Percentiles rank a stretch among this genome's conserved stretches.
These are phyloP conservation scores for Agrochola lychnidis DNA, from an alignment of 2,888 invertebrate species.

Conservation along the genomic window DNA sequence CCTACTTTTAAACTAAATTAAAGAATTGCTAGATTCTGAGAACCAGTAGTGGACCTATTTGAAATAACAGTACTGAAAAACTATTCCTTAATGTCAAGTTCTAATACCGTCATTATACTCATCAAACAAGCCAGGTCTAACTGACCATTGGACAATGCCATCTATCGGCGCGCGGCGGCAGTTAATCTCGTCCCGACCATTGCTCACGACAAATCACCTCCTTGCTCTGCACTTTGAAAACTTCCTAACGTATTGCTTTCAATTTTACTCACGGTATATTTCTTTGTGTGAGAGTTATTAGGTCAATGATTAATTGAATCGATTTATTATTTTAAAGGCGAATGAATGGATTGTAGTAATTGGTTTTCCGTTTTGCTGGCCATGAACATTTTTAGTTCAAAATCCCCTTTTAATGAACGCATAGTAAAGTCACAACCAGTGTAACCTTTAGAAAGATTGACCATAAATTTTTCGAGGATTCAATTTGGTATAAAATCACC, in stretches of 20 bases:
- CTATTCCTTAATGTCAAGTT: not conserved
- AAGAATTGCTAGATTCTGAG: not conserved
- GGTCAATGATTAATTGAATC: slow-evolving; percentile 20
- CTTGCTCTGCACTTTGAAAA: slow-evolving; percentile 60
- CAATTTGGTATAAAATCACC: not conserved
- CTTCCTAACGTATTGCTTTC: slow-evolving; percentile 66
- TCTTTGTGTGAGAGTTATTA: slow-evolving; percentile 53
- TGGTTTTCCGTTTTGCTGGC: not conserved
- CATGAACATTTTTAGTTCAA: not conserved
- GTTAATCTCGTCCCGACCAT: slow-evolving; percentile 68
- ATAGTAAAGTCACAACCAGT: not conserved
- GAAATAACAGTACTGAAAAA: not conserved
- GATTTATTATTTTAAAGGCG: slow-evolving; percentile 24
- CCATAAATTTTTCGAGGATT: not conserved
- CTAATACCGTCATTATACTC: slow-evolving; percentile 40
- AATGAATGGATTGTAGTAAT: slow-evolving; percentile 11
- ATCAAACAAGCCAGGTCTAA: slow-evolving; percentile 51
- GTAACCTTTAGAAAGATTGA: not conserved
- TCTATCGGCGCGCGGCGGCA: slow-evolving; percentile 57
- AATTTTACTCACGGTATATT: slow-evolving; percentile 60
- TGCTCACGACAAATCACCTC: slow-evolving; percentile 67
- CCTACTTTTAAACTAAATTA: not conserved
- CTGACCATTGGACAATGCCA: slow-evolving; percentile 51
- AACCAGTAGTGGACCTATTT: not conserved
- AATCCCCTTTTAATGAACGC: not conserved